These are phyloP conservation scores for Helicorthomorpha holstii DNA, from an alignment of 1,140 invertebrate species.

Conservation along the genomic window DNA sequence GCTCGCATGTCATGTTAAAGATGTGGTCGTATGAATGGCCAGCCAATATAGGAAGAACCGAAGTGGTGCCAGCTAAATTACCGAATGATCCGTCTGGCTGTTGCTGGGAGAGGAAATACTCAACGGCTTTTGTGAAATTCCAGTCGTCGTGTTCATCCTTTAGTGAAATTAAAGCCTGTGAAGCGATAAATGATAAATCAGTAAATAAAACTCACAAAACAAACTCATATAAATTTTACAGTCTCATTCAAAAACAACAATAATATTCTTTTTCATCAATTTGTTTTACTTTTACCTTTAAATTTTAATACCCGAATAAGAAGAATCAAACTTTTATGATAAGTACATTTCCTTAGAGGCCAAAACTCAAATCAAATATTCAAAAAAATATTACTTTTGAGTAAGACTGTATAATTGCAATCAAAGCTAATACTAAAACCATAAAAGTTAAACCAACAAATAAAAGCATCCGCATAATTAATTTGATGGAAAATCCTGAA, in stretches of 20 bases:
- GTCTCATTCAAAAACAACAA: too few relatives aligned
- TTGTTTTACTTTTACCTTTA: too few relatives aligned
- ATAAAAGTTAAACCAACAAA: neutral
- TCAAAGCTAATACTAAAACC: too few relatives aligned
- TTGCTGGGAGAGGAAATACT: neutral
- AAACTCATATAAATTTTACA: too few relatives aligned
- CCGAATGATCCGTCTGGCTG: constrained; percentile 1
- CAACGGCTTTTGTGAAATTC: constrained; percentile 1
- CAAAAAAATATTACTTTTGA: too few relatives aligned
- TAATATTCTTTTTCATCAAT: too few relatives aligned
- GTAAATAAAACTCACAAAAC: neutral
- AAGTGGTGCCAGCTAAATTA: neutral
- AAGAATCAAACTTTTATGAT: neutral
- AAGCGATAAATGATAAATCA: neutral
- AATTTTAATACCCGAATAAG: neutral
- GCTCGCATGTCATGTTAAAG: neutral
- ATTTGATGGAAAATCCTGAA: too few relatives aligned
- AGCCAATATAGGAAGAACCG: neutral
- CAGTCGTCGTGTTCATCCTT: neutral
- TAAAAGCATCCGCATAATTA: too few relatives aligned
- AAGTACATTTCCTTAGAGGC: too few relatives aligned
- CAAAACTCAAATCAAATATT: too few relatives aligned
- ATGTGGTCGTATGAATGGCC: neutral
- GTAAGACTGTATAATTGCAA: too few relatives aligned
- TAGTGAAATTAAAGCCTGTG: neutral